phyloP scores from a whole-genome alignment of 2,888 invertebrate genomes.

The Eupithecia inturbata region DNA sequence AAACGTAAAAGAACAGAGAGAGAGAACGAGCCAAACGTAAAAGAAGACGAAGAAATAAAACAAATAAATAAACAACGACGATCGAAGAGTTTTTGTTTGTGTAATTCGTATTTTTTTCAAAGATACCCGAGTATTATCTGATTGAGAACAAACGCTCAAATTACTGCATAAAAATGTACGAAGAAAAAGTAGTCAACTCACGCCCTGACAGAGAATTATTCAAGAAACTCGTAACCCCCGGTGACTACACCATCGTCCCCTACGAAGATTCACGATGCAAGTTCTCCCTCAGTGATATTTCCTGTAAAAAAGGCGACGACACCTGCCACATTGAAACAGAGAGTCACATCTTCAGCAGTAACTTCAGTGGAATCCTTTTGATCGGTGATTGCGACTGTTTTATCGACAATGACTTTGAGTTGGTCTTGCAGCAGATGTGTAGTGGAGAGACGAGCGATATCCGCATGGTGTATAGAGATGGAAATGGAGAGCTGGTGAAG shows the following conservation, averaged over 20 bases:
- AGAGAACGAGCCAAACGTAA: no score
- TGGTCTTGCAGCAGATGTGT: constrained; percentile 82
- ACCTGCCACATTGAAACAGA: constrained; percentile 62
- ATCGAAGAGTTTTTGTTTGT: not conserved
- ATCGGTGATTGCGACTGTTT: constrained; percentile 79
- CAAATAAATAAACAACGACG: not conserved
- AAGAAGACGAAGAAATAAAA: no score
- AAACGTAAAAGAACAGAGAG: no score
- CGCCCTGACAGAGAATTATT: constrained; percentile 70
- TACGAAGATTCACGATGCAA: constrained; percentile 77
- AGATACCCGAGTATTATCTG: not conserved
- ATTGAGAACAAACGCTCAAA: not conserved
- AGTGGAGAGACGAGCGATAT: constrained; percentile 73
- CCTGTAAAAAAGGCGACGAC: constrained; percentile 58
- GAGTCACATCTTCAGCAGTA: constrained; percentile 64
- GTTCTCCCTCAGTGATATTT: constrained; percentile 64
- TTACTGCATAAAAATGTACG: constrained; percentile 53
- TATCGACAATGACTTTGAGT: constrained; percentile 82
- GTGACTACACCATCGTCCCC: constrained; percentile 71
- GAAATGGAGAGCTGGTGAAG: constrained; percentile 56
- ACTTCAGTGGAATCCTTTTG: constrained; percentile 73
- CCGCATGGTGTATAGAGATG: constrained; percentile 65
- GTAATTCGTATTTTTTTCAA: not conserved
- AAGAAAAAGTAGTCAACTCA: constrained; percentile 60
- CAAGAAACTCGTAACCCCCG: constrained; percentile 68